A percentile compares a stretch with the other conserved stretches of the same genome.
phyloP scores from a whole-genome alignment of 1,140 invertebrate species.

The Drosophila bocki region DNA sequence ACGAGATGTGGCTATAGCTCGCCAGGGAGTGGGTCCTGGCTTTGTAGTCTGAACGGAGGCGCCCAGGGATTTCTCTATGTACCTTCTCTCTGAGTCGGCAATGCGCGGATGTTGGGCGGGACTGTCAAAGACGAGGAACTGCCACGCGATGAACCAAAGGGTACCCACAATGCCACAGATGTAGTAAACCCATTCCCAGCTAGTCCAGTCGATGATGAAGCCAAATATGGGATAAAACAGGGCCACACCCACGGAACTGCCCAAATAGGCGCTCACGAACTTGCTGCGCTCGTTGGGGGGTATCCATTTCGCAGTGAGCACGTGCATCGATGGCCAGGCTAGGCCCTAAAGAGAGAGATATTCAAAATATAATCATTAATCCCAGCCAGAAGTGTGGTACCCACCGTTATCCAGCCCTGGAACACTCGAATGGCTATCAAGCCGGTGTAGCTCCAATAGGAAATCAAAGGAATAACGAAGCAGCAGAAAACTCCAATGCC shows the following conservation, averaged over 20 bases:
- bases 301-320: constrained; percentile 93
- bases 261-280: constrained; percentile 90
- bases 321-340: constrained; percentile 91
- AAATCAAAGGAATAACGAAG: constrained; percentile 89
- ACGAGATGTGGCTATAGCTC: constrained; percentile 89
- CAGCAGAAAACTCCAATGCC: constrained; percentile 89
- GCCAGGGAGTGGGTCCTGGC: constrained; percentile 89
- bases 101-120: constrained; percentile 92
- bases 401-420: constrained; percentile 91
- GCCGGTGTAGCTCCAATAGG: constrained; percentile 87
- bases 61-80: constrained; percentile 87
- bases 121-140: constrained; percentile 88
- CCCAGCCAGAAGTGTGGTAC: constrained; percentile 40
- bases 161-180: constrained; percentile 88
- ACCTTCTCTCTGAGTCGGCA: constrained; percentile 88
- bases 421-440: constrained; percentile 89
- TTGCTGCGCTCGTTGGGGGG: constrained; percentile 92
- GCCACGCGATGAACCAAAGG: constrained; percentile 90
- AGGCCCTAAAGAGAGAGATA: constrained; percentile 87
- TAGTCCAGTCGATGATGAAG: constrained; percentile 87
- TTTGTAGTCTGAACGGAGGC: constrained; percentile 85
- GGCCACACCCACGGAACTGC: constrained; percentile 89
- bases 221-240: constrained; percentile 90
- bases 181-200: constrained; percentile 93
- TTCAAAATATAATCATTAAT: background rate